A percentile compares a stretch with the other conserved stretches of the same genome.
Conservation (phyloP, 2,888 invertebrate genomes). For the Diaphora mendica region DNA sequence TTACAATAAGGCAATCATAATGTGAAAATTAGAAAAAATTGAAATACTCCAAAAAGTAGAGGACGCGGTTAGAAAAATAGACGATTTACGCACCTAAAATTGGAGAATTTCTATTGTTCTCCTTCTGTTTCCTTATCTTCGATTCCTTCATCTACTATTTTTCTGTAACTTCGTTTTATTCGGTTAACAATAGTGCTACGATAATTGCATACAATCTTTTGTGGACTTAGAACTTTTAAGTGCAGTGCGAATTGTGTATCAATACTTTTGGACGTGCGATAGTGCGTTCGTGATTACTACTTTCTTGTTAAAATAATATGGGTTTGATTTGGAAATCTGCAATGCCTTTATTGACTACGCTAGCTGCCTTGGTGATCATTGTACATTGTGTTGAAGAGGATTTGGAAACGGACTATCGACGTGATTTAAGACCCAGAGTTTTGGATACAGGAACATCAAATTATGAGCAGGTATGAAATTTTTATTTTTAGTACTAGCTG, state of each 20-base stretch:
- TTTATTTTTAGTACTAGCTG: not conserved
- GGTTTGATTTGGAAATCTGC: slow-evolving; percentile 72
- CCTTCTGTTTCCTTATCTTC: slow-evolving; percentile 62
- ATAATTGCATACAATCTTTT: slow-evolving; percentile 29
- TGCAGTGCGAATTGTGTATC: slow-evolving; percentile 57
- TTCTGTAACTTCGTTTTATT: slow-evolving; percentile 39
- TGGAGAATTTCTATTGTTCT: slow-evolving; percentile 51
- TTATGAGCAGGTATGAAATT: slow-evolving; percentile 69
- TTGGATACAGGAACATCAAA: slow-evolving; percentile 64
- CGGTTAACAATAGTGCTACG: slow-evolving; percentile 33
- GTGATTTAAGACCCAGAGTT: slow-evolving; percentile 67
- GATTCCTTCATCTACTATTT: slow-evolving; percentile 49
- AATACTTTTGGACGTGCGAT: slow-evolving; percentile 46
- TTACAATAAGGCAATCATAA: slow-evolving; percentile 67
- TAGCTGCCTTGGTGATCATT: slow-evolving; percentile 82
- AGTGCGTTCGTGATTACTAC: slow-evolving; percentile 48
- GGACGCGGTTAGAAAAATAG: slow-evolving; percentile 43
- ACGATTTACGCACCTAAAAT: slow-evolving; percentile 46
- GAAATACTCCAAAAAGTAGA: slow-evolving; percentile 35
- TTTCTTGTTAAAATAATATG: slow-evolving; percentile 73
- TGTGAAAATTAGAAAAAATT: slow-evolving; percentile 67
- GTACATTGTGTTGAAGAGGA: slow-evolving; percentile 80
- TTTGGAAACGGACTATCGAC: slow-evolving; percentile 65
- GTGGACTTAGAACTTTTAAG: slow-evolving; percentile 39
- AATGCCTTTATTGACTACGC: slow-evolving; percentile 81